Base-by-base conservation (phyloP, 1,140 invertebrate species). In the Pteromalus puparum region DNA sequence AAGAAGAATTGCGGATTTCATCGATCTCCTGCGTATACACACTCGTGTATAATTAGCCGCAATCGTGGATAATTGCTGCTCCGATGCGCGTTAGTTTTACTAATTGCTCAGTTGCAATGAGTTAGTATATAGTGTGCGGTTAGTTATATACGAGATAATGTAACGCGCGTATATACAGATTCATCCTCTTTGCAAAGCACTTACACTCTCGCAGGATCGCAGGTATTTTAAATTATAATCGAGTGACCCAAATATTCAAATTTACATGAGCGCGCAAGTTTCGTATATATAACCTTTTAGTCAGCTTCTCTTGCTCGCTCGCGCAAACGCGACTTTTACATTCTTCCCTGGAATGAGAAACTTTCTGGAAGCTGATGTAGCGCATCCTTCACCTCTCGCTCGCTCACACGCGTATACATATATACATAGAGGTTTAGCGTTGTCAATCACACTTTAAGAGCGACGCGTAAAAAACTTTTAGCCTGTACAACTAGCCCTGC, bases 381-480 rank as follows among this genome's bases (percentile, higher is more conserved):
- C 5, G 53, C 53, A 61, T 61, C 18, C 53, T 1, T 61, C 18
- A 61, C 18, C 53, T 61, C 6, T 53, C 13, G 1, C 13, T 61
- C 21, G 18, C 48, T 2, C 48, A 13, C 48, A 18, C 48, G 10
- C 2, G 13, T 53, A 53, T 53, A 53, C 18, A 18, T 53, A 53
- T 81, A 79, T 38, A 26, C 42, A 80, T 80, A 13, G 26, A n/a
- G 48, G 42, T 34, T 34, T 9, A 75, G 53, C 24, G 65, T 67
- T 76, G 46, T 74, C 30, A 61, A 83, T 83, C 24, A 34, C 61
- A 68, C 68, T 78, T 87, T 73, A 28, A 38, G 53, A 2, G 30
- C 30, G 30, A 5, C 6, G n/a, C n/a, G 34, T 26, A 70, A 80
- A 80, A 80, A 80, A 65, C 53, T 73, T 21, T 38, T 24, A 12